Evolutionary conservation across 2,888 invertebrate genomes (phyloP).

Genomic region (Pseudoips prasinana): DNA sequence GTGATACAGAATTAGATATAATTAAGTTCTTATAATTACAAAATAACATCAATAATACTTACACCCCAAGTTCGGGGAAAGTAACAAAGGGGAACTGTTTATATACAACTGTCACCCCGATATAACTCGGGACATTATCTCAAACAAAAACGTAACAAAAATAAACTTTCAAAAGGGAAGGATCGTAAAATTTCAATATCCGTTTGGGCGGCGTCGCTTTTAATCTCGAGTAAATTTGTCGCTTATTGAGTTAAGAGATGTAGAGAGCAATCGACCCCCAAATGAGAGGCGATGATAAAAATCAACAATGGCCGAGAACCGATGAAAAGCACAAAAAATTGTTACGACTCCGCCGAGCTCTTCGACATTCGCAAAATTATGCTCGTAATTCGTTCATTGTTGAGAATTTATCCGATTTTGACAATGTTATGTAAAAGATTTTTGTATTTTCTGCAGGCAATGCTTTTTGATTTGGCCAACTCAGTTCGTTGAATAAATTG

Average conservation of each 20-base stretch:
- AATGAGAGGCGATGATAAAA: constrained; percentile 40
- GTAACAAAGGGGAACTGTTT: constrained; percentile 35
- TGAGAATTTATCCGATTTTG: constrained; percentile 18
- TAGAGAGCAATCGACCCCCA: constrained; percentile 28
- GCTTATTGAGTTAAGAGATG: constrained; percentile 39
- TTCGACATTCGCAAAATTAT: constrained; percentile 9
- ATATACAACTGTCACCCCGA: constrained; percentile 33
- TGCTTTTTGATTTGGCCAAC: constrained; percentile 15
- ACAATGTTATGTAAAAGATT: constrained; percentile 7
- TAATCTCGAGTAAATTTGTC: constrained; percentile 57
- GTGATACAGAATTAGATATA: too few relatives aligned
- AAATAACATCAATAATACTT: too few relatives aligned
- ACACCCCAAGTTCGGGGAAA: constrained; percentile 17
- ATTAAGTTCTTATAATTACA: too few relatives aligned
- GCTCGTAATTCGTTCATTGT: constrained; percentile 26
- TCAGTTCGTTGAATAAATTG: constrained; percentile 9
- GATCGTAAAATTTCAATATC: constrained; percentile 62
- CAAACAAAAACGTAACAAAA: constrained; percentile 39
- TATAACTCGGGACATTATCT: constrained; percentile 30
- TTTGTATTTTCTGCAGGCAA: constrained; percentile 16
- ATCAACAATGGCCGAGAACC: constrained; percentile 38
- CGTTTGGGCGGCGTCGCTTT: constrained; percentile 48
- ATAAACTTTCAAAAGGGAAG: constrained; percentile 42
- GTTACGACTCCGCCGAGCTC: constrained; percentile 19
- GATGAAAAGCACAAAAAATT: constrained; percentile 27